Percentiles rank a stretch among this genome's conserved stretches.
Evolutionary conservation across 2,888 invertebrate species (phyloP).

Genomic region (Tenthredo amoena): DNA sequence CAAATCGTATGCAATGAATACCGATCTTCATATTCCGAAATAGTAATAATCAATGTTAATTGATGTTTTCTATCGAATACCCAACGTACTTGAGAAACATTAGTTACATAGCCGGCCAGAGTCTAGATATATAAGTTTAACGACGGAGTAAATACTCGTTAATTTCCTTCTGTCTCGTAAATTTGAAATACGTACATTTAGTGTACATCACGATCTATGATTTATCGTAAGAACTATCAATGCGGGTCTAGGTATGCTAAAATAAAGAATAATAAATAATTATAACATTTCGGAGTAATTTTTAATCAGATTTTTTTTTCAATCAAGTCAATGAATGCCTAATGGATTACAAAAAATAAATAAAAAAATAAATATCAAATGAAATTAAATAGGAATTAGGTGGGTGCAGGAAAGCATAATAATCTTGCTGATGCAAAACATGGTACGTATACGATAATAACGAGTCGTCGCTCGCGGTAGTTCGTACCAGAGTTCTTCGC

Average conservation of each 20-base stretch:
- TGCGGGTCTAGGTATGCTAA: background rate
- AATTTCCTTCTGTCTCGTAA: background rate
- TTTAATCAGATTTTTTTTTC: too few species aligned
- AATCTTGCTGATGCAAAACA: background rate
- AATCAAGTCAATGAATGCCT: too few species aligned
- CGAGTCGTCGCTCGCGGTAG: background rate
- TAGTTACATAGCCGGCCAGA: background rate
- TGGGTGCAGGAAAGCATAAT: background rate
- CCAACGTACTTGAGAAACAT: background rate
- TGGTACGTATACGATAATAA: constrained; percentile 19
- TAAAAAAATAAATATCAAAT: background rate
- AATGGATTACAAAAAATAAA: too few species aligned
- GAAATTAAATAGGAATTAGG: background rate
- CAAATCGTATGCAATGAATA: background rate
- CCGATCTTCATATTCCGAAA: background rate
- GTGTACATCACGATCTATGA: background rate
- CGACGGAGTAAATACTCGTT: background rate
- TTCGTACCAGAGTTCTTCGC: background rate
- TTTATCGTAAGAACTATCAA: background rate
- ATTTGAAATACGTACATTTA: background rate
- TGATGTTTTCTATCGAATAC: background rate
- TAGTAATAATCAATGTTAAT: background rate
- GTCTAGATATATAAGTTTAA: background rate
- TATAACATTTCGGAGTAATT: too few species aligned
- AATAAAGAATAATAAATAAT: too few species aligned